Base-by-base conservation (phyloP, 2,113 vertebrate species). In the Tupaia chinensis region DNA sequence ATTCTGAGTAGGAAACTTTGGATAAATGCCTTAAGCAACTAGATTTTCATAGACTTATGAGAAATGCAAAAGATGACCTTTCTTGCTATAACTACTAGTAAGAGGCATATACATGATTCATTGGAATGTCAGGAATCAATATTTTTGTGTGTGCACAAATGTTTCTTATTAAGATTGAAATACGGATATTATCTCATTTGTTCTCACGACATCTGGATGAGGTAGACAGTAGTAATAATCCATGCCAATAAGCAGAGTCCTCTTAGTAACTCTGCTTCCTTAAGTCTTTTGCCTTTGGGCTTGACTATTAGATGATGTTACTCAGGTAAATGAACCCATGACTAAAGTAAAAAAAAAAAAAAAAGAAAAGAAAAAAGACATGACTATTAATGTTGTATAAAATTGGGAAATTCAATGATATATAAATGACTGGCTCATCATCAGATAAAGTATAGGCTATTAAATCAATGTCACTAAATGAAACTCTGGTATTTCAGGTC, bases 351-450 rank as follows among this genome's bases (percentile, higher is more conserved):
- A 56, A 95, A 80, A 95, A 84, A 78, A 94, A 73, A 13, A 27
- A 53, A 94, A 73, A 82, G 92, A 73, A 13, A 72, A 27, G 34
- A 94, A 73, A 82, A 88, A 73, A 94, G 70, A 9, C 5, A 54
- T 17, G 29, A 74, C 2, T 81, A 3, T 58, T 72, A 17, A 88
- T 14, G 94, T 58, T 27, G 87, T 89, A 60, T 16, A 56, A 93
- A 87, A 94, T 53, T 74, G 65, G 66, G 20, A 91, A 79, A 95
- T 91, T 94, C 87, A 76, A 84, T 87, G 54, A 84, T 83, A 72
- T 80, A 17, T 34, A 60, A 80, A 17, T 89, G 83, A 95, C 70
- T 94, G 34, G 76, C 73, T 81, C 68, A 87, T 10, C 74, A 34
- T 78, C 86, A 96, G 56, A 63, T 54, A 86, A 74, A 65, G 1